A percentile compares a stretch with the other conserved stretches of the same genome.
These are phyloP conservation scores for Orbicella faveolata DNA, from an alignment of 64 coral and sea anemone genomes.

Conservation along the genomic window DNA sequence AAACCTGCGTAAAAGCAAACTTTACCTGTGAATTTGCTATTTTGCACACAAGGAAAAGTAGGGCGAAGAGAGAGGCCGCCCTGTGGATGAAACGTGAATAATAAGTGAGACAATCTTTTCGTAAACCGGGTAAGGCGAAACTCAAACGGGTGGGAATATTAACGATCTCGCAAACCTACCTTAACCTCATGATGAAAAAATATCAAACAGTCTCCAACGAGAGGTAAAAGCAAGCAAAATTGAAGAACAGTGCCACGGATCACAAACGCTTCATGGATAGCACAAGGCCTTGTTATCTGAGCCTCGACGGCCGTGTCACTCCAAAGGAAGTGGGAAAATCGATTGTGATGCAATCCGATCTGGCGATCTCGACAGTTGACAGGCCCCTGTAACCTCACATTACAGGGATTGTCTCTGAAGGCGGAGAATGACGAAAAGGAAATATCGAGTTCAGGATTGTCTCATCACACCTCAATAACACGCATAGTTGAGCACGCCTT, in stretches of 20 bases:
- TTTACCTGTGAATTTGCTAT: conserved; percentile 47
- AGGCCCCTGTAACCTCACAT: conserved; percentile 32
- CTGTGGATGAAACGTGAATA: conserved; percentile 9
- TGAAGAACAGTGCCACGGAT: background rate
- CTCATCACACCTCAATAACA: conserved; percentile 47
- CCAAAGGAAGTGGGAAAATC: conserved; percentile 45
- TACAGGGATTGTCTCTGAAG: conserved; percentile 19
- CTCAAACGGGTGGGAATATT: background rate
- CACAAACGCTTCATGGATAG: background rate
- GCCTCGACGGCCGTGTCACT: background rate
- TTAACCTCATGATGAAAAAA: conserved; percentile 25
- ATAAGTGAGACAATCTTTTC: background rate
- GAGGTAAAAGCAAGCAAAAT: conserved; percentile 6
- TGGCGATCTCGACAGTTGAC: background rate
- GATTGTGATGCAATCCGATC: conserved; percentile 22
- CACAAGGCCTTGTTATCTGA: conserved; percentile 27
- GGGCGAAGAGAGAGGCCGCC: conserved; percentile 47
- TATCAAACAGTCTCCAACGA: background rate
- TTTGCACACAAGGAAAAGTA: conserved; percentile 19
- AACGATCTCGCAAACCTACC: background rate
- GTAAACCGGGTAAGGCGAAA: background rate
- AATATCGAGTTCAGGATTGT: conserved; percentile 43
- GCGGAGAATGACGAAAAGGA: conserved; percentile 39
- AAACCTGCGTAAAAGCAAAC: background rate
- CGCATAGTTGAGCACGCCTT: conserved; percentile 26